Evolutionary conservation across 2,888 invertebrate species (phyloP).

Genomic region (Chymomyza fuscimana): DNA sequence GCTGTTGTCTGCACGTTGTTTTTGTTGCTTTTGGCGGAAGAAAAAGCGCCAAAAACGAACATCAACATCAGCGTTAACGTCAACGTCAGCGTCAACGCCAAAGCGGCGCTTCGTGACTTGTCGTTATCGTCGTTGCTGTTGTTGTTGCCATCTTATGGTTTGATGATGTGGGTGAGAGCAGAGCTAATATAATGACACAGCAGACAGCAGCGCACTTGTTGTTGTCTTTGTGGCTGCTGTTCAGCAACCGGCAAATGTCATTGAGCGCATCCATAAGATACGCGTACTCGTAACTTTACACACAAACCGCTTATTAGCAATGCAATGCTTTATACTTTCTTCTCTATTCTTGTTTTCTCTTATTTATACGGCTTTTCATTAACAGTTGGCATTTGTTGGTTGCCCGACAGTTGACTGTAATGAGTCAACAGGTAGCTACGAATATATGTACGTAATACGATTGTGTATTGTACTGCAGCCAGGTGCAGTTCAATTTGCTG

Average conservation of each 20-base stretch:
- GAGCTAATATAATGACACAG: slow-evolving; percentile 55
- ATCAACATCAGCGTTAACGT: background rate
- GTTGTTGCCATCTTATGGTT: background rate
- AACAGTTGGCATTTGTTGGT: slow-evolving; percentile 27
- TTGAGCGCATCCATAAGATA: slow-evolving; percentile 8
- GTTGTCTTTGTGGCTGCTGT: slow-evolving; percentile 19
- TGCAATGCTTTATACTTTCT: slow-evolving; percentile 28
- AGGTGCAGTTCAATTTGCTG: background rate
- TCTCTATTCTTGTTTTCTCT: background rate
- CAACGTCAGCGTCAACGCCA: background rate
- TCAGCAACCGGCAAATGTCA: slow-evolving; percentile 21
- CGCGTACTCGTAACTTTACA: background rate
- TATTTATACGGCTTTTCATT: slow-evolving; percentile 49
- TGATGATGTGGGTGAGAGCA: slow-evolving; percentile 20
- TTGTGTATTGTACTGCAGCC: background rate
- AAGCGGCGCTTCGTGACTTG: background rate
- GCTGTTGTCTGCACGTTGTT: background rate
- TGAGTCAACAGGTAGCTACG: slow-evolving; percentile 65
- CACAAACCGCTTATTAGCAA: slow-evolving; percentile 65
- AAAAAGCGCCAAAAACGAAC: slow-evolving; percentile 23
- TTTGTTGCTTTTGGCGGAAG: slow-evolving; percentile 27
- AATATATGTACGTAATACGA: too few species aligned
- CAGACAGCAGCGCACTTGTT: slow-evolving; percentile 39
- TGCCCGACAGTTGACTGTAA: slow-evolving; percentile 36
- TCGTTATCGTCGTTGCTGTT: background rate